Percentiles rank a stretch among this genome's conserved stretches.
Conservation (phyloP, 1,140 invertebrate species). For the Caerostris darwini region DNA sequence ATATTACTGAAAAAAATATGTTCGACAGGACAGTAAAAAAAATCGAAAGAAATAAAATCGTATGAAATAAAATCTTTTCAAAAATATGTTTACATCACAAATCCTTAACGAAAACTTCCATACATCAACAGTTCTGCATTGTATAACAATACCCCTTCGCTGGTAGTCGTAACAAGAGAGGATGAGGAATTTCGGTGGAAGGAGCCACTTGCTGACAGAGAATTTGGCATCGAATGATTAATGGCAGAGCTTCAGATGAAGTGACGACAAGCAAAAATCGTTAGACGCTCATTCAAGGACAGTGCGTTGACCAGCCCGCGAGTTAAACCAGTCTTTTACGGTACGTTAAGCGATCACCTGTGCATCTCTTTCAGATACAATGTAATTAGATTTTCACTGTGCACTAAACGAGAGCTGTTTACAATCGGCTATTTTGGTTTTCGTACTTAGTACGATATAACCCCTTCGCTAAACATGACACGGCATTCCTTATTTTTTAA, state of each 20-base stretch:
- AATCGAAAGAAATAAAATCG: too few relatives aligned
- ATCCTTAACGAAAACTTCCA: too few relatives aligned
- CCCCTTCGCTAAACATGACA: too few relatives aligned
- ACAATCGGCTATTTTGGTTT: neutral
- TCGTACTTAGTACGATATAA: neutral
- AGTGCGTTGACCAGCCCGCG: neutral
- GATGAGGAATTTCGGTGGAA: neutral
- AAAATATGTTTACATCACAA: too few relatives aligned
- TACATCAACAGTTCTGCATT: too few relatives aligned
- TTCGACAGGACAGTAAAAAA: too few relatives aligned
- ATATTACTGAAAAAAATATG: too few relatives aligned
- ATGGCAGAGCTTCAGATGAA: conserved; percentile 52
- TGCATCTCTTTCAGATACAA: neutral
- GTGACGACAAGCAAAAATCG: conserved; percentile 34
- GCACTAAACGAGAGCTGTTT: neutral
- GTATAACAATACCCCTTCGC: neutral
- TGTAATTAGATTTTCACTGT: neutral
- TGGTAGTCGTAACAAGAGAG: neutral
- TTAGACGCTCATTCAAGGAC: neutral
- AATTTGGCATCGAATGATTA: conserved; percentile 38
- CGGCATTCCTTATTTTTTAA: too few relatives aligned
- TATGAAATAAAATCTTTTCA: too few relatives aligned
- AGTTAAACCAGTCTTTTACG: neutral
- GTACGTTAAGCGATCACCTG: neutral
- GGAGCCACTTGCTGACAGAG: neutral